Evolutionary conservation across 2,888 invertebrate genomes (phyloP), one percentile per base, ranked within the genome.

Genomic region (Oasisia sp.): DNA sequence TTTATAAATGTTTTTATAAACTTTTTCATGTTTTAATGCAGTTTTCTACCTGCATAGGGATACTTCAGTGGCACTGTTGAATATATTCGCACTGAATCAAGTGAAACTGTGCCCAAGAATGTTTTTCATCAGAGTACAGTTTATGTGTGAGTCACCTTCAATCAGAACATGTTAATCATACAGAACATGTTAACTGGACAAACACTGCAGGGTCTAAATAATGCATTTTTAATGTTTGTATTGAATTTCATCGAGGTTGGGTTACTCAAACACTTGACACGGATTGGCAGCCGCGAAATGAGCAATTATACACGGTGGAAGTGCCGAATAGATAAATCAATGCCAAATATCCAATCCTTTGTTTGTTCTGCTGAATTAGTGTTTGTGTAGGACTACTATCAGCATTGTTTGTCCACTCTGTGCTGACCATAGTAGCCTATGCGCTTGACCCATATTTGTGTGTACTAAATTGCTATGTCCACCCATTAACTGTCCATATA

Each of bases 151-250:
- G 50, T 50, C 50, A 38, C 38, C 38, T 38, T 38, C 38, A 38
- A 38, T 38, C 14, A 50, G 9, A 12, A 50, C 74, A 19, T 27
- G 74, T 19, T 7, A 74, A 27, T 74, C 27, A n/a, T 27, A 27
- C 74, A 7, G 19, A 74, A 74, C 19, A 19, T 74, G 74, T 74
- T 14, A 74, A 74, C 74, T 27, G 27, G 19, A 74, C 74, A 74
- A 74, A 27, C 74, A 74, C 27, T 19, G 27, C 0, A 27, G 74
- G 74, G 74, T n/a, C 19, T 74, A 74, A 74, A 74, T 74, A 19
- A 74, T 74, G 74, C 74, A 74, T 74, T n/a, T 74, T 74, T 74
- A 74, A 74, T 74, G 74, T n/a, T 74, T n/a, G 74, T 74, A n/a
- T 74, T 74, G n/a, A 74, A 74, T 74, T 74, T 27, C 19, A 74